Evolutionary conservation across 2,888 invertebrate genomes (phyloP).

Genomic region (Thelaira solivaga): DNA sequence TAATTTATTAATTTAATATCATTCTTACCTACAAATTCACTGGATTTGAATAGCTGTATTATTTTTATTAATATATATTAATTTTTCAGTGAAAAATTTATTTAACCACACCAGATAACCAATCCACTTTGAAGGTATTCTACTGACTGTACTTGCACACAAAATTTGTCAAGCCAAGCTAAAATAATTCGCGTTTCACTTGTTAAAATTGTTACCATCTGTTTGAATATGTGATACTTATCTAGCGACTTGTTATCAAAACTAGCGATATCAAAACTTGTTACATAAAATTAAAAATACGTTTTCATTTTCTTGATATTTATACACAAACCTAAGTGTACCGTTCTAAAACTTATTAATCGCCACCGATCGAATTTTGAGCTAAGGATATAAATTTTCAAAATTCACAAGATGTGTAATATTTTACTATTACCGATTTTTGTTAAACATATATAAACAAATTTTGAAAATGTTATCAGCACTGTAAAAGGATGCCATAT

Average conservation of each 20-base stretch:
- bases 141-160: constrained; percentile 61
- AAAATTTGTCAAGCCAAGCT: constrained; percentile 56
- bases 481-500: no score
- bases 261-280: neutral
- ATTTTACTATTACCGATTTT: no score
- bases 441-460: no score
- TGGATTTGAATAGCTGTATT: neutral
- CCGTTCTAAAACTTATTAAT: no score
- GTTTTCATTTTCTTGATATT: no score
- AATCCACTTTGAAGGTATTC: constrained; percentile 55
- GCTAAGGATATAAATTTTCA: no score
- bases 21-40: constrained; percentile 44
- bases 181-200: constrained; percentile 36
- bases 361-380: no score
- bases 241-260: neutral
- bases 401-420: no score
- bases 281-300: no score
- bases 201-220: constrained; percentile 38
- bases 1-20: neutral
- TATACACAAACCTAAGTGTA: no score
- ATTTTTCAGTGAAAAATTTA: constrained; percentile 8
- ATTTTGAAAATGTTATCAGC: no score
- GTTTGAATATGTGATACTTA: neutral
- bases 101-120: constrained; percentile 29
- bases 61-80: neutral